These are phyloP conservation scores for Rhynchonycteris naso DNA, from an alignment of 2,797 vertebrate species.

Conservation along the genomic window DNA sequence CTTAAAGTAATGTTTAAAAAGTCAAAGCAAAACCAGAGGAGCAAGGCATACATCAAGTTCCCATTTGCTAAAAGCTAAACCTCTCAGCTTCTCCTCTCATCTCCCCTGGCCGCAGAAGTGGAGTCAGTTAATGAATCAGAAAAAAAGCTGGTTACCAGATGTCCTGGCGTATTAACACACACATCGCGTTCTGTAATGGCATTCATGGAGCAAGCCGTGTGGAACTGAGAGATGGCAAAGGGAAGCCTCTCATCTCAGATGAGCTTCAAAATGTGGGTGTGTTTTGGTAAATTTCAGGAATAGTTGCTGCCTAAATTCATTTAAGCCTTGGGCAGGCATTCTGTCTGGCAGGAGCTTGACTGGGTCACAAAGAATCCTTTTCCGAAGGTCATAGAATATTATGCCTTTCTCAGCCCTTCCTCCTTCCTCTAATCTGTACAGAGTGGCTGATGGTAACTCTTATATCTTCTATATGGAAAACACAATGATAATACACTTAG, in stretches of 20 bases:
- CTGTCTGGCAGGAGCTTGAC: conserved; percentile 65
- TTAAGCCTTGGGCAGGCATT: conserved; percentile 69
- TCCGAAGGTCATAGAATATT: conserved; percentile 16
- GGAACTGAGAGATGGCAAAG: conserved; percentile 79
- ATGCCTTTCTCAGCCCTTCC: conserved; percentile 55
- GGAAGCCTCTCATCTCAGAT: conserved; percentile 74
- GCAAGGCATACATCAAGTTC: conserved; percentile 81
- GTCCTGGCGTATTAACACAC: conserved; percentile 91
- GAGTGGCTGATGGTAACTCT: not conserved
- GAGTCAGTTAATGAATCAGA: conserved; percentile 93
- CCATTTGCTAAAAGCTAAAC: conserved; percentile 85
- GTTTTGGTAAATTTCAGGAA: conserved; percentile 69
- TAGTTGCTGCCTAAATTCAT: conserved; percentile 33
- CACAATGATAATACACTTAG: conserved; percentile 74
- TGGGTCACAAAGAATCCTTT: conserved; percentile 25
- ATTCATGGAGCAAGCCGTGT: conserved; percentile 87
- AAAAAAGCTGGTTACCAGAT: conserved; percentile 95
- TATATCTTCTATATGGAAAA: conserved; percentile 40
- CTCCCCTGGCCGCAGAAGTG: conserved; percentile 86
- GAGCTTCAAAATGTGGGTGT: conserved; percentile 55
- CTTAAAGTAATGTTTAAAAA: conserved; percentile 77
- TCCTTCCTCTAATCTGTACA: conserved; percentile 39
- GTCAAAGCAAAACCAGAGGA: conserved; percentile 74
- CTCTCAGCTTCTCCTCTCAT: conserved; percentile 73
- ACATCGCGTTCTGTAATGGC: conserved; percentile 88